Evolutionary conservation across 2,888 invertebrate species (phyloP).

Genomic region (Myathropa florea): DNA sequence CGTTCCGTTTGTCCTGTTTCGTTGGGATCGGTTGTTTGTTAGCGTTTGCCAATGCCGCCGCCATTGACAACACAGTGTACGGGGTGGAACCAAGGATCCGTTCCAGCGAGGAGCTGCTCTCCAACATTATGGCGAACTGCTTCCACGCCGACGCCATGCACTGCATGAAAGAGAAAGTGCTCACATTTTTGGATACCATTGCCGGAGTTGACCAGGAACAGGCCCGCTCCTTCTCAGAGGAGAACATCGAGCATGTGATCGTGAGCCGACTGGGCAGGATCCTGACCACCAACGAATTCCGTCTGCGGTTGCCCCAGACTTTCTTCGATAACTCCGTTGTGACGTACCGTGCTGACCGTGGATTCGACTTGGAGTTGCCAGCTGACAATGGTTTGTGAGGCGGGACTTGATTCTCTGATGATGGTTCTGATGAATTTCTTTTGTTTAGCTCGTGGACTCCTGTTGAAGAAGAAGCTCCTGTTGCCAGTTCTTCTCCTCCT

Average conservation of each 20-base stretch:
- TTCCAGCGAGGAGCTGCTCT: constrained; percentile 86
- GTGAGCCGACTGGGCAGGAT: constrained; percentile 87
- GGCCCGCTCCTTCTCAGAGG: constrained; percentile 83
- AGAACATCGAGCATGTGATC: constrained; percentile 88
- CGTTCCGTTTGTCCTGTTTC: constrained; percentile 80
- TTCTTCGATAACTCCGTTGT: constrained; percentile 86
- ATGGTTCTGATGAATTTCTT: constrained; percentile 66
- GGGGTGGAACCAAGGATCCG: constrained; percentile 82
- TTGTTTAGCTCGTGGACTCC: constrained; percentile 86
- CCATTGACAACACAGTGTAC: constrained; percentile 81
- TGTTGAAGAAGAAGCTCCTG: constrained; percentile 91
- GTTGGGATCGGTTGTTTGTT: constrained; percentile 82
- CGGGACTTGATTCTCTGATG: not conserved
- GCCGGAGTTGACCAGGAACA: constrained; percentile 84
- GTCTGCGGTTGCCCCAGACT: constrained; percentile 87
- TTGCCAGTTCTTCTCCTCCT: constrained; percentile 89
- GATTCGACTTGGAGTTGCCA: constrained; percentile 85
- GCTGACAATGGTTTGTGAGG: constrained; percentile 79
- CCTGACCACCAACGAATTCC: constrained; percentile 88
- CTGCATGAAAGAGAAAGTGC: constrained; percentile 89
- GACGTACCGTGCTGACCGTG: constrained; percentile 85
- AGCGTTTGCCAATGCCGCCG: constrained; percentile 82
- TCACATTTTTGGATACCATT: constrained; percentile 88
- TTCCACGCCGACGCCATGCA: constrained; percentile 85
- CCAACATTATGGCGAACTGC: constrained; percentile 88